Base-by-base conservation (phyloP, 2,888 invertebrate species). In the Morinoia aosen region DNA sequence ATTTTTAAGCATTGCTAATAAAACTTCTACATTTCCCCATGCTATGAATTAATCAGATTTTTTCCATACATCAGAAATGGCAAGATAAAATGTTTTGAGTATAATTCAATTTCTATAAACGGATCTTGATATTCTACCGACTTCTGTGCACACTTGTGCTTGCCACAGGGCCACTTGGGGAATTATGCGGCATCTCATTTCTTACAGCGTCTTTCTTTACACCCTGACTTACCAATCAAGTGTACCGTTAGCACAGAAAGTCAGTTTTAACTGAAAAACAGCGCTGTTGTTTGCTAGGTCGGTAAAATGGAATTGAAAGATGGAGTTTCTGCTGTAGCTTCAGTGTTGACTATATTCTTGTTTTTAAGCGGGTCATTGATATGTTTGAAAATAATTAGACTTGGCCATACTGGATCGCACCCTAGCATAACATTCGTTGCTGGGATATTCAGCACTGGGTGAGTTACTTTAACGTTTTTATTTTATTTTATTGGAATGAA, bases 341-440 rank as follows among this genome's bases (percentile, higher is more conserved):
- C 57, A 57, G 57, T 19, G 7, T 93, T 93, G 57, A 96, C 96
- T 7, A 96, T 96, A 33, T 88, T 96, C 14, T 96, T 96, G 91
- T 96, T 96, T 90, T 95, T 96, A 39, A 96, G 96, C 94, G 96
- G 96, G 19, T 95, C 58, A 39, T 95, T 96, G n/a, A 96, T 96
- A 56, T 96, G 96, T 58, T 91, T 95, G 48, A 96, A 95, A 57
- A 96, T 96, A 33, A 94, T 95, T 76, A 96, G 95, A 88, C 96
- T 96, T 48, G 95, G 95, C 8, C 95, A 96, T 40, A 96, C 96
- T 11, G 96, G 96, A n/a, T 95, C 96, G 39, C 95, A 96, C 33
- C 95, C 96, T 5, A 96, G 96, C n/a, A 95, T 96, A 11, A 95
- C 96, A 16, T 96, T 96, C 58, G 95, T 96, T n/a, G 95, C 95